Conservation (phyloP, 2,797 vertebrate species). For the Alcedo atthis region DNA sequence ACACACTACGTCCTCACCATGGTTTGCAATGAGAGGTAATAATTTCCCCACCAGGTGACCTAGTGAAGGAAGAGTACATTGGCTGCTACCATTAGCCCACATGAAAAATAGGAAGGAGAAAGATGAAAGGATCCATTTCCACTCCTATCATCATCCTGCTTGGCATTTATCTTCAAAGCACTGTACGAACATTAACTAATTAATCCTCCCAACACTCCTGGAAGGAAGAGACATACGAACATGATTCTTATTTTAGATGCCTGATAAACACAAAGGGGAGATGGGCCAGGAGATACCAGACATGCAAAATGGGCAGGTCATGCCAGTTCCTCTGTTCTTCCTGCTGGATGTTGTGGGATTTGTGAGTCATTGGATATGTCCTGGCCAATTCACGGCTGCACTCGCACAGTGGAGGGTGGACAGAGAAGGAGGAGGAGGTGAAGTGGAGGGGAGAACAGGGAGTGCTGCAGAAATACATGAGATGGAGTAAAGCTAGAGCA, state of each 20-base stretch:
- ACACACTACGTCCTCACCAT: not conserved
- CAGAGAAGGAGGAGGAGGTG: not conserved
- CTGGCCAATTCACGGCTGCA: not conserved
- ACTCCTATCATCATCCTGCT: not conserved
- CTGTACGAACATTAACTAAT: conserved; percentile 13
- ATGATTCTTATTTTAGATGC: not conserved
- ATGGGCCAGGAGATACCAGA: not conserved
- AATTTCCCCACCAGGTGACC: not conserved
- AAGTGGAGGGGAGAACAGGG: not conserved
- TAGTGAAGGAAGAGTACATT: not conserved
- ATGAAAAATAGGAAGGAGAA: not conserved
- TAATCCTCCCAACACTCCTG: not conserved
- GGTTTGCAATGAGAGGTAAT: not conserved
- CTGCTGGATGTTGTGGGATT: not conserved
- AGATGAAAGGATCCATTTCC: conserved; percentile 5
- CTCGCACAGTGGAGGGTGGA: not conserved
- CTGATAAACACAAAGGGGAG: conserved; percentile 5
- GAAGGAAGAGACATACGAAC: not conserved
- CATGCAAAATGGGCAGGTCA: not conserved
- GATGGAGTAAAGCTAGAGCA: not conserved
- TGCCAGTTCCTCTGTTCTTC: not conserved
- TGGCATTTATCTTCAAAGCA: conserved; percentile 15
- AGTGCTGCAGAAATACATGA: not conserved
- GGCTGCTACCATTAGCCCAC: not conserved
- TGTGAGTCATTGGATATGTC: not conserved